Percentiles rank a stretch among this genome's conserved stretches.
Evolutionary conservation across 2,797 vertebrate genomes (phyloP).

Genomic region (Chaunax sp.): DNA sequence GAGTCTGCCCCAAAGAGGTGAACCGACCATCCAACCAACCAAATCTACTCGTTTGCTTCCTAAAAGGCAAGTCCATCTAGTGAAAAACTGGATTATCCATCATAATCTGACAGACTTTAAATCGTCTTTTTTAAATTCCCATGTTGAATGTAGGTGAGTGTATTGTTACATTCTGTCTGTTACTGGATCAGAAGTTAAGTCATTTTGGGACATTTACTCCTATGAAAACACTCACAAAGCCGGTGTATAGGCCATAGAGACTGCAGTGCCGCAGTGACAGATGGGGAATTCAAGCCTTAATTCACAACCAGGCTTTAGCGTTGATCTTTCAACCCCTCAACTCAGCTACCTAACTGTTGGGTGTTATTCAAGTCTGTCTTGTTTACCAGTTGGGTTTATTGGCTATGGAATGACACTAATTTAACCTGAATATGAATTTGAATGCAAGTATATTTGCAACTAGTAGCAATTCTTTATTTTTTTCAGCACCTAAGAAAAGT

Average conservation of each 20-base stretch:
- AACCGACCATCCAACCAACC: neutral
- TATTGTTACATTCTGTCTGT: slow-evolving; percentile 12
- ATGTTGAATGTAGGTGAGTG: slow-evolving; percentile 6
- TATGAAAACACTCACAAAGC: slow-evolving; percentile 26
- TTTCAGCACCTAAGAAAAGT: neutral
- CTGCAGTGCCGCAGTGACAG: slow-evolving; percentile 7
- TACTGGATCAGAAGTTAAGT: slow-evolving; percentile 7
- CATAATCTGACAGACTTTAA: slow-evolving; percentile 36
- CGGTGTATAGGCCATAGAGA: slow-evolving; percentile 12
- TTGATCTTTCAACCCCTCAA: slow-evolving; percentile 9
- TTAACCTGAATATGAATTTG: neutral
- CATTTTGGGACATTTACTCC: slow-evolving; percentile 4
- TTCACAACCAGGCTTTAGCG: slow-evolving; percentile 23
- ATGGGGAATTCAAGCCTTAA: slow-evolving; percentile 29
- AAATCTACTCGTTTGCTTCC: slow-evolving; percentile 24
- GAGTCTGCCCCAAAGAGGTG: neutral
- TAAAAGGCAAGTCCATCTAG: slow-evolving; percentile 31
- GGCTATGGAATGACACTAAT: slow-evolving; percentile 4
- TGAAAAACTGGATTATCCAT: slow-evolving; percentile 37
- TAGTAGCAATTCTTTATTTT: neutral
- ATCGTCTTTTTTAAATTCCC: slow-evolving; percentile 14
- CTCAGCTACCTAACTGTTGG: slow-evolving; percentile 6
- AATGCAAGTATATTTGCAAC: slow-evolving; percentile 3
- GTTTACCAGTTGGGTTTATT: slow-evolving; percentile 19
- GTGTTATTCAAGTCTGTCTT: slow-evolving; percentile 14